phyloP scores from a whole-genome alignment of 1,140 invertebrate genomes.

The Magallana angulata region DNA sequence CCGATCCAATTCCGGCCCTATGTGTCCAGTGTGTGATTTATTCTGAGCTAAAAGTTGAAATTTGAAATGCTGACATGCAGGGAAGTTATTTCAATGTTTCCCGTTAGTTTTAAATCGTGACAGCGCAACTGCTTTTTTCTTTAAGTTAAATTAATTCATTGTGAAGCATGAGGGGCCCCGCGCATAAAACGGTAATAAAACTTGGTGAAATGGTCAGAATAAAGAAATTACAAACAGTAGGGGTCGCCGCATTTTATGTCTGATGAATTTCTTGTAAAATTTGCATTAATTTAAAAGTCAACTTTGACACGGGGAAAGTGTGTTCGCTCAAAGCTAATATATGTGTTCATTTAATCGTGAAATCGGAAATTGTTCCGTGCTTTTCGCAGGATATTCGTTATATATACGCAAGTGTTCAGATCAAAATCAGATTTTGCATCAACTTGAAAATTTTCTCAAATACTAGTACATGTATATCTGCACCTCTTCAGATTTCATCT shows the following conservation, averaged over 20 bases:
- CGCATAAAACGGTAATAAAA: slow-evolving; percentile 28
- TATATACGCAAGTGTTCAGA: too few relatives aligned
- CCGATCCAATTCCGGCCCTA: neutral
- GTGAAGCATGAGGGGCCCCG: neutral
- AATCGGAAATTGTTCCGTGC: too few relatives aligned
- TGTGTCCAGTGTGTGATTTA: slow-evolving; percentile 13
- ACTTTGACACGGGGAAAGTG: neutral
- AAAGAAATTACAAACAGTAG: neutral
- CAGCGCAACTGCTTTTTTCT: slow-evolving; percentile 28
- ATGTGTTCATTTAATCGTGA: too few relatives aligned
- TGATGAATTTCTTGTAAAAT: slow-evolving; percentile 1
- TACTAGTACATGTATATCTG: too few relatives aligned
- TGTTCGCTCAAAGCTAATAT: too few relatives aligned
- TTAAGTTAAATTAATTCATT: slow-evolving; percentile 30
- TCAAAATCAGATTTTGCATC: too few relatives aligned
- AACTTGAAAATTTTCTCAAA: too few relatives aligned
- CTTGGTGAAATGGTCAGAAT: slow-evolving; percentile 8
- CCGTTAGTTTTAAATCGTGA: slow-evolving; percentile 15
- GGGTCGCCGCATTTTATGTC: slow-evolving; percentile 8
- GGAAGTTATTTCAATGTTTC: slow-evolving; percentile 25
- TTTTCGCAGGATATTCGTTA: too few relatives aligned
- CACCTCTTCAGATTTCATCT: too few relatives aligned
- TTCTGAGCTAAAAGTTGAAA: slow-evolving; percentile 30
- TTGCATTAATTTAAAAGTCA: slow-evolving; percentile 17
- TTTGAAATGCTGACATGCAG: slow-evolving; percentile 18